Evolutionary conservation across 2,888 invertebrate species (phyloP).

Genomic region (Tuta absoluta): DNA sequence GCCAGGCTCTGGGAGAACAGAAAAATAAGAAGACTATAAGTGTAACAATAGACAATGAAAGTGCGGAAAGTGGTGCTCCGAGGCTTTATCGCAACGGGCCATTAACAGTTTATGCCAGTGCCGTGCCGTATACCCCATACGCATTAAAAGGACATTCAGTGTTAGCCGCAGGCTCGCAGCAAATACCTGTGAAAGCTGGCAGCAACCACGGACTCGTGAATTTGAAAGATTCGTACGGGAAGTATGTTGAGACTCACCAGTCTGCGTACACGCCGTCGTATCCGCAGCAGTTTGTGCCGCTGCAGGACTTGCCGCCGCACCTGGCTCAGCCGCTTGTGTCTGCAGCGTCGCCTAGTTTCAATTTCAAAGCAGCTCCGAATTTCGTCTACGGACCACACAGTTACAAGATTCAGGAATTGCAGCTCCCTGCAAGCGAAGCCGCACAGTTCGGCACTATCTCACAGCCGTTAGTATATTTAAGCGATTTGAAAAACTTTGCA

Average conservation of each 20-base stretch:
- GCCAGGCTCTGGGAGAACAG: conserved; percentile 47
- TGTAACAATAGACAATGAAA: conserved; percentile 53
- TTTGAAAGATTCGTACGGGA: conserved; percentile 73
- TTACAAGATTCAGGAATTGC: conserved; percentile 50
- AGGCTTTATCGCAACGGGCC: conserved; percentile 58
- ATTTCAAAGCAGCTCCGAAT: conserved; percentile 57
- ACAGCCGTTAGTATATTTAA: conserved; percentile 54
- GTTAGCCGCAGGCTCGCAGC: conserved; percentile 48
- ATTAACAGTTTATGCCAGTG: conserved; percentile 64
- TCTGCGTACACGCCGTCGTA: conserved; percentile 59
- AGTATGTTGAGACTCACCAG: conserved; percentile 59
- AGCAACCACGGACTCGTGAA: conserved; percentile 57
- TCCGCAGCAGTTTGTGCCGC: conserved; percentile 67
- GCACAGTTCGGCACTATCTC: conserved; percentile 47
- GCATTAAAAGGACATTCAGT: conserved; percentile 61
- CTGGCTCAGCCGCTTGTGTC: conserved; percentile 65
- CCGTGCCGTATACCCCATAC: conserved; percentile 63
- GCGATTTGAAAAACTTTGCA: conserved; percentile 49
- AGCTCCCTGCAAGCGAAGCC: conserved; percentile 50
- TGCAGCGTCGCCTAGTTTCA: conserved; percentile 50
- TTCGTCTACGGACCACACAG: conserved; percentile 57
- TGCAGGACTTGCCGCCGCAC: conserved; percentile 70
- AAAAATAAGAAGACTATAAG: conserved; percentile 38
- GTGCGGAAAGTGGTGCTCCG: conserved; percentile 64
- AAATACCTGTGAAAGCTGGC: conserved; percentile 54